Conservation (phyloP, 2,888 invertebrate genomes). For the Crocallis elinguaria region DNA sequence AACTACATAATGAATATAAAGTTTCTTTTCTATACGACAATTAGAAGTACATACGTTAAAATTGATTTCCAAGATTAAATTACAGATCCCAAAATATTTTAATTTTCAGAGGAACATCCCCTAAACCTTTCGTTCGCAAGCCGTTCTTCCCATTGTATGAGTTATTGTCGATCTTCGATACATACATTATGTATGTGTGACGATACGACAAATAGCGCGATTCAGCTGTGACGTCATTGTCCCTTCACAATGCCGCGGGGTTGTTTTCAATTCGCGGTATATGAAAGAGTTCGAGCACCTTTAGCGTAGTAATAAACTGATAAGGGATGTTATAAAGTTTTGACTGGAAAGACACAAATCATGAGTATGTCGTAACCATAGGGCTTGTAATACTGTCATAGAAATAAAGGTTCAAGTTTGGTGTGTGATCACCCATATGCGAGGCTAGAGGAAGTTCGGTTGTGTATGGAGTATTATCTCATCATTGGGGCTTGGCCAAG, state of each 20-base stretch:
- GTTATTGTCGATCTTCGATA: conserved; percentile 43
- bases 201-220: conserved; percentile 32
- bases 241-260: conserved; percentile 7
- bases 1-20: too few relatives aligned
- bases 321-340: conserved; percentile 3
- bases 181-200: conserved; percentile 33
- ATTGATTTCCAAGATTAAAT: too few relatives aligned
- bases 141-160: conserved; percentile 33
- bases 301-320: conserved; percentile 1
- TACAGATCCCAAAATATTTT: not conserved
- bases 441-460: too few relatives aligned
- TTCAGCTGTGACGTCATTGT: conserved; percentile 31
- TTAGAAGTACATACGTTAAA: too few relatives aligned
- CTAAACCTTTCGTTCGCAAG: not conserved
- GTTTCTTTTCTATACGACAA: too few relatives aligned
- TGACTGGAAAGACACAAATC: conserved; percentile 1
- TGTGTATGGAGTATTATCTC: too few relatives aligned
- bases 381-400: too few relatives aligned
- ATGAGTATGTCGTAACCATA: too few relatives aligned
- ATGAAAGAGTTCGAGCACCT: conserved; percentile 1
- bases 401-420: too few relatives aligned
- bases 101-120: conserved; percentile 5
- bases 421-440: too few relatives aligned
- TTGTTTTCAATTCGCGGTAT: conserved; percentile 7
- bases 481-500: too few relatives aligned